A percentile compares a stretch with the other conserved stretches of the same genome.
These are phyloP conservation scores for Cataglyphis rosenhaueri DNA, from an alignment of 2,888 invertebrate species.

Conservation along the genomic window DNA sequence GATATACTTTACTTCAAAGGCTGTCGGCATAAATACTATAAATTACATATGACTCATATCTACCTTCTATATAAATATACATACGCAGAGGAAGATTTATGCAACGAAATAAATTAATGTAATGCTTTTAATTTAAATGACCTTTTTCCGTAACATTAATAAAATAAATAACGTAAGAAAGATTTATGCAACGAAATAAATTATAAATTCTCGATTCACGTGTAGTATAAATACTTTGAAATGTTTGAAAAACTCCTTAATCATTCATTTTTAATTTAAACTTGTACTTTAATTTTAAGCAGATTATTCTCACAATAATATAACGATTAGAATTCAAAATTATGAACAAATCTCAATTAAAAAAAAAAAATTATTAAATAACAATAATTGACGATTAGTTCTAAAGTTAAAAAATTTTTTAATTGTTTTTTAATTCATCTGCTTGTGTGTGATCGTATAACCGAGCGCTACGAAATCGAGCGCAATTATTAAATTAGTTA, in stretches of 20 bases:
- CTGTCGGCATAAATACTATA: background rate
- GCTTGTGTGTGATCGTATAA: background rate
- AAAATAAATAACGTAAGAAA: background rate
- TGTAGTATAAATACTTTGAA: slow-evolving; percentile 10
- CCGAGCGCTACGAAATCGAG: background rate
- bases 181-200: slow-evolving; percentile 17
- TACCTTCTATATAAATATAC: background rate
- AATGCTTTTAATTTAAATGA: background rate
- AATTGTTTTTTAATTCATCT: background rate
- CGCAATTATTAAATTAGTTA: slow-evolving; percentile 29
- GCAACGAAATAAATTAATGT: slow-evolving; percentile 24
- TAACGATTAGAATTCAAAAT: slow-evolving; percentile 21
- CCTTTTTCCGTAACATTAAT: background rate
- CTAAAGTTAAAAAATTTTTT: background rate
- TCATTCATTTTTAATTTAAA: slow-evolving; percentile 6
- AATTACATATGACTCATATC: background rate
- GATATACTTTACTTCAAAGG: background rate
- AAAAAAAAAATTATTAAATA: background rate
- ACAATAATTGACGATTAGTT: slow-evolving; percentile 8
- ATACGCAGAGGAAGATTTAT: slow-evolving; percentile 11
- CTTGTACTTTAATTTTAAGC: background rate
- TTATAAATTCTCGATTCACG: background rate
- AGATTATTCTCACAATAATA: background rate
- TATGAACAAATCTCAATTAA: background rate
- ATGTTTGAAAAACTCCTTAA: slow-evolving; percentile 16